Base-by-base conservation (phyloP, 2,888 invertebrate species). In the Dasysyrphus albostriatus region DNA sequence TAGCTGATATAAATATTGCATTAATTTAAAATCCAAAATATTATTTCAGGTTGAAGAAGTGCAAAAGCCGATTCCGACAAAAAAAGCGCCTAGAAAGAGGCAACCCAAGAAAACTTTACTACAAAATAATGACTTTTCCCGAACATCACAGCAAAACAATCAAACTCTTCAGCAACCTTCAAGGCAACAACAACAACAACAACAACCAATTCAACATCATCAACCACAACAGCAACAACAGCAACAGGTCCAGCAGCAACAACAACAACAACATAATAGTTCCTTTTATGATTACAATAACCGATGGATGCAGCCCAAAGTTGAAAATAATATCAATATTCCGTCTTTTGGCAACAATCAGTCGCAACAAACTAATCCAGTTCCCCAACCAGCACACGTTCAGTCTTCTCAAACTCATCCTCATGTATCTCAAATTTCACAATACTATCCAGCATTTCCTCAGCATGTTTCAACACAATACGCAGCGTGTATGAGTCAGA, bases 201-300 rank as follows among this genome's bases (percentile, higher is more conserved):
- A 91, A 44, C 90, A 91, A 74, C n/a, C n/a, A n/a, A 91, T 91
- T 56, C 91, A 90, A 47, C 91, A 90, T 42, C 89, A 89, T 47
- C 90, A 89, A 56, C 81, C 88, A 88, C 94, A 94, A 77, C 69
- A 47, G 16, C 47, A 47, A n/a, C 70, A 72, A 42, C 59, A 84
- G 89, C 42, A 65, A 16, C 42, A 63, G 8, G 90, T 90, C 54
- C 91, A 90, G 5, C 73, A 81, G 14, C 89, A 90, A 56, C 94
- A 94, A 90, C 95, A 94, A 78, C 69, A 89, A 32, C 90, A 89
- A 44, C 89, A 90, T 84, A 90, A 90, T 78, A 80, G 95, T 88
- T 95, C 95, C 72, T 97, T 96, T 91, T 96, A 96, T 90, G 97
- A 97, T 91, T 96, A 96, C 90, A 97, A 96, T 90, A 97, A 96